These are phyloP conservation scores for Anseranas semipalmata DNA, from an alignment of 2,113 vertebrate genomes.

Conservation along the genomic window DNA sequence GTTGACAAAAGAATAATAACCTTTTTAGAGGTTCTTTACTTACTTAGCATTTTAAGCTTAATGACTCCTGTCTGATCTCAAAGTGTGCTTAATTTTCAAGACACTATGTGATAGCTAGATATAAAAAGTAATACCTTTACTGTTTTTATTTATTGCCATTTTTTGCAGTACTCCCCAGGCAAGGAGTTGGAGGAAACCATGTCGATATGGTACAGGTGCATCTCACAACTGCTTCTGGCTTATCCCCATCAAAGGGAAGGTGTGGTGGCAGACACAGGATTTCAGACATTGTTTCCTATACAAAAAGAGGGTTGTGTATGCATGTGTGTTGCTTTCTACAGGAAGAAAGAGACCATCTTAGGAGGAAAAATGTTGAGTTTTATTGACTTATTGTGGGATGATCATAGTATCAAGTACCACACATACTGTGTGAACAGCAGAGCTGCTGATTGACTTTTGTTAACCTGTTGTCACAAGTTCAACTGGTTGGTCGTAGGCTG, in stretches of 20 bases:
- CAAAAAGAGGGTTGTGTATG: not conserved
- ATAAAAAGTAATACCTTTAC: not conserved
- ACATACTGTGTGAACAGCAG: not conserved
- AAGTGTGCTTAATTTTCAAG: not conserved
- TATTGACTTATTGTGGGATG: not conserved
- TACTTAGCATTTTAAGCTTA: not conserved
- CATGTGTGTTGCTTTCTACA: not conserved
- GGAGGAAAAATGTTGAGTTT: not conserved
- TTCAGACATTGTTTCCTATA: not conserved
- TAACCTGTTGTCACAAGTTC: not conserved
- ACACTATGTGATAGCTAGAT: not conserved
- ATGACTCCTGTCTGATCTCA: not conserved
- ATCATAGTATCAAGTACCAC: not conserved
- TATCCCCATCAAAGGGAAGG: not conserved
- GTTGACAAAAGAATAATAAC: conserved; percentile 13
- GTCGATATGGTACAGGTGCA: not conserved
- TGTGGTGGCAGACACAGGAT: not conserved
- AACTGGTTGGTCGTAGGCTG: not conserved
- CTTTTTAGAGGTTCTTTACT: conserved; percentile 17
- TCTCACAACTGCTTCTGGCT: not conserved
- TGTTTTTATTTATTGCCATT: not conserved
- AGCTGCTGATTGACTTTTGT: not conserved
- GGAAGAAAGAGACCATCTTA: not conserved
- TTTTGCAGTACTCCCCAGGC: not conserved
- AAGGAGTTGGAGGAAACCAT: not conserved